Percentiles rank a stretch among this genome's conserved stretches.
Evolutionary conservation across 2,888 invertebrate species (phyloP).

Genomic region (Cinara cedri): DNA sequence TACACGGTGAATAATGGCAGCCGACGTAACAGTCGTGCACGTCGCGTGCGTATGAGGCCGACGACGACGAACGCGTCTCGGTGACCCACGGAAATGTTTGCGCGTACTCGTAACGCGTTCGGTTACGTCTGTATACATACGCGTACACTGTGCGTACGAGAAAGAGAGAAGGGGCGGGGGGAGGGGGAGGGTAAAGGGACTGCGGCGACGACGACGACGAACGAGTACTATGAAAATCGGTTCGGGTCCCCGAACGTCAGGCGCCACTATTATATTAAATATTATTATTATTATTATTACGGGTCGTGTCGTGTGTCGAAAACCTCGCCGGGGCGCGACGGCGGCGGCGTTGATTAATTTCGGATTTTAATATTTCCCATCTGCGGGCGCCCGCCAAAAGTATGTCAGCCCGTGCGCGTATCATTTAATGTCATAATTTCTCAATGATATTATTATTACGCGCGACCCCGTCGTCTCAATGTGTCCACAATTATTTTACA

Average conservation of each 20-base stretch:
- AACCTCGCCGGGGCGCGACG: conserved; percentile 3
- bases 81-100: conserved; percentile 22
- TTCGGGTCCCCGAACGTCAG: conserved; percentile 29
- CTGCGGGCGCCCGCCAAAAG: conserved; percentile 21
- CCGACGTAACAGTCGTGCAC: not conserved
- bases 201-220: too few species aligned
- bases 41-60: not conserved
- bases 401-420: conserved; percentile 1
- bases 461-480: not conserved
- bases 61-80: not conserved
- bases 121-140: not conserved
- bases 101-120: too few species aligned
- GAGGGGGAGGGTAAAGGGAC: not conserved
- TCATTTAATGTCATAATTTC: too few species aligned
- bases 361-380: conserved; percentile 54
- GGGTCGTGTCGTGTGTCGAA: conserved; percentile 28
- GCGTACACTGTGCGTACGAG: not conserved
- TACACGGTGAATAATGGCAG: not conserved
- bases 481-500: too few species aligned
- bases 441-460: not conserved
- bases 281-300: not conserved
- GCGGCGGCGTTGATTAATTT: conserved; percentile 48
- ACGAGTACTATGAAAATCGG: conserved; percentile 26
- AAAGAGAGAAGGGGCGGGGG: too few species aligned
- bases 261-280: conserved; percentile 30